Base-by-base conservation (phyloP, 1,140 invertebrate genomes). In the Diachasmimorpha longicaudata region DNA sequence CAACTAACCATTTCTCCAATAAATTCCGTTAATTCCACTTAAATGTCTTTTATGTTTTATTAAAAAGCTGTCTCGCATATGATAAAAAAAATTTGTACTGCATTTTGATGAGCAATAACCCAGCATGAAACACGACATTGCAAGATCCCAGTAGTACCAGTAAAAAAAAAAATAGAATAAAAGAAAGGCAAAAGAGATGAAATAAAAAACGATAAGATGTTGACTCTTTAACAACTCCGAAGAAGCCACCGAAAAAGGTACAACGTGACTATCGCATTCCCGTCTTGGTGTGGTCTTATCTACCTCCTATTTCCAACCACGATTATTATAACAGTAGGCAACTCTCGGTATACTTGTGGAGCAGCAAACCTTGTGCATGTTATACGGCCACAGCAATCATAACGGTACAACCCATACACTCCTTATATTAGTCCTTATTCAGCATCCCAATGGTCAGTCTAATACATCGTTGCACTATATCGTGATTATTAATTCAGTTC, bases 381-480 rank as follows among this genome's bases (percentile, higher is more conserved):
- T 66, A 75, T 68, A 74, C 73, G 72, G 79, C 76, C 67, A 63
- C 67, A 78, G 81, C 80, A 80, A 79, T 83, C 77, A 78, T 84
- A 85, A 84, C 82, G 83, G 83, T 81, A 85, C 76, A 19, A 71
- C 76, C 31, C 77, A 84, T 84, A 80, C 81, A 84, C 79, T 84
- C 79, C 80, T 79, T 82, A 77, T 80, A 68, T 70, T 63, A 63
- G 58, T 25, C 58, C 58, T 25, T 63, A 63, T 63, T 75, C 68
- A 79, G 63, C 70, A 25, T 16, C 36, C 55, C 75, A 75, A 74
- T 74, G 76, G 68, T 78, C 31, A 76, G 66, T 46, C 75, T 72
- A 74, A 67, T 68, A 37, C 52, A 76, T 67, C 46, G 44, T 67
- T 77, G 72, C 77, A 80, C 70, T 68, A 46, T 52, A 13, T 63